Evolutionary conservation across 2,113 vertebrate genomes (phyloP).

Genomic region (Elachura formosa): DNA sequence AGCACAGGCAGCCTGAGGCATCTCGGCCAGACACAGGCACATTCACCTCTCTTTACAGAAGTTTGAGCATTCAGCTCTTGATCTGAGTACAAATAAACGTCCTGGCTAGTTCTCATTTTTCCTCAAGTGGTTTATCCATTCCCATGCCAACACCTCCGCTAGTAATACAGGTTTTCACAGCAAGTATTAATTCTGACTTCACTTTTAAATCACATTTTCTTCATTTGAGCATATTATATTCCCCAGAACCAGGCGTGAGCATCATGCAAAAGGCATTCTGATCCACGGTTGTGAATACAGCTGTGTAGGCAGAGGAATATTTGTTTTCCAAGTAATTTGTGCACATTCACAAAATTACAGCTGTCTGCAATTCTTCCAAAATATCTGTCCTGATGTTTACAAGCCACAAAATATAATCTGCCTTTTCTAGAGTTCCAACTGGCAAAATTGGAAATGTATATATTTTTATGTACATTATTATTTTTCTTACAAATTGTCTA

Average conservation of each 20-base stretch:
- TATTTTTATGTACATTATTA: background rate
- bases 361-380: constrained; percentile 68
- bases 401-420: constrained; percentile 69
- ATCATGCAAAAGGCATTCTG: constrained; percentile 56
- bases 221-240: constrained; percentile 61
- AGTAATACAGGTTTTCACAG: constrained; percentile 37
- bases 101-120: background rate
- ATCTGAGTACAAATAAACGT: background rate
- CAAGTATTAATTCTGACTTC: constrained; percentile 54
- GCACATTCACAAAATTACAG: constrained; percentile 71
- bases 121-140: constrained; percentile 32
- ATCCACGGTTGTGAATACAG: constrained; percentile 56
- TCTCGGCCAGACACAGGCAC: background rate
- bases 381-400: constrained; percentile 70
- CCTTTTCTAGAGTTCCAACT: constrained; percentile 60
- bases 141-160: constrained; percentile 47
- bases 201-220: constrained; percentile 58
- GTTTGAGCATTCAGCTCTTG: background rate
- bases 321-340: constrained; percentile 74
- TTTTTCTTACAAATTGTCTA: constrained; percentile 1
- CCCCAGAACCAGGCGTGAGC: constrained; percentile 34
- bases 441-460: constrained; percentile 50
- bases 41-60: background rate
- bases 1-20: background rate
- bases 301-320: constrained; percentile 65